Base-by-base conservation (phyloP, 2,797 vertebrate genomes). In the Aythya fuligula region DNA sequence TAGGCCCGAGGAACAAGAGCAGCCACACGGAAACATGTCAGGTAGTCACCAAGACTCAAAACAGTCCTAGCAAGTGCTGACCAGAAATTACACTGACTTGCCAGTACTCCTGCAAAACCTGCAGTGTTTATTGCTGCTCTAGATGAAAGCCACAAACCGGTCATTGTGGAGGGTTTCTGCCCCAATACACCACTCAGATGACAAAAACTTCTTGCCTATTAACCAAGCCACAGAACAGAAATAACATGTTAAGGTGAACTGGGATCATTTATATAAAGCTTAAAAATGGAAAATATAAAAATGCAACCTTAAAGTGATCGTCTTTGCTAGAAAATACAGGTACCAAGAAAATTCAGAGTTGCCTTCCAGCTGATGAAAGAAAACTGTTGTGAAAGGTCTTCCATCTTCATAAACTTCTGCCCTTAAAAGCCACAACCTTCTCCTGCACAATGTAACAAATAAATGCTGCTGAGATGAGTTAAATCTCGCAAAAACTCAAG, bases 81-180 rank as follows among this genome's bases (percentile, higher is more conserved):
- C 36, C 70, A 90, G 57, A 76, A 88, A 27, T 41, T 43, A 51
- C 3, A 2, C 28, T 8, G 30, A 66, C 38, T 69, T 64, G 69
- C n/a, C 30, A 32, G 65, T 11, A 66, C 41, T 36, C 66, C 78
- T 12, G 21, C 16, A 45, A 53, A 18, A 62, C 20, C 38, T 32
- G 7, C 25, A 24, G 54, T 1, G 9, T 32, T 62, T 0, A 1
- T 13, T n/a, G 6, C 15, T 65, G 39, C n/a, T 66, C 34, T 8
- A 54, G 20, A 38, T 41, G 45, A 74, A 83, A 90, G 32, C 38
- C 3, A 1, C 17, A 49, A 73, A 73, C 5, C 27, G 49, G 39
- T 21, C 13, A 38, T 17, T 27, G 17, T 7, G 16, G 47, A 39
- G 11, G 13, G 38, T 75, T 87, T 54, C 36, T 45, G 83, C 53